These are phyloP conservation scores for Ochropleura plecta DNA, from an alignment of 2,888 invertebrate genomes.

Conservation along the genomic window DNA sequence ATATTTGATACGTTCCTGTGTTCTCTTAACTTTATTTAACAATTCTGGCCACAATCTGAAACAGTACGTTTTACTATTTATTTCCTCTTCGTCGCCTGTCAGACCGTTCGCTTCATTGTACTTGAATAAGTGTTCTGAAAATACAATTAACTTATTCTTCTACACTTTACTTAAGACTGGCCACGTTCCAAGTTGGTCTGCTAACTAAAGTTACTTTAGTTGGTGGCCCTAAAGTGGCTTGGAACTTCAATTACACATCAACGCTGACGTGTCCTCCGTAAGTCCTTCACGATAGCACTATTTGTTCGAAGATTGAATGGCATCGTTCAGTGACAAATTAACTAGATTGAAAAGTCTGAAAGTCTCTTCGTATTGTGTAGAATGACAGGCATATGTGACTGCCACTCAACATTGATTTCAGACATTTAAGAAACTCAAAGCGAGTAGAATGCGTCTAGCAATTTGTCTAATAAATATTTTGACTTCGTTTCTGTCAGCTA, in stretches of 20 bases:
- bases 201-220: constrained; percentile 46
- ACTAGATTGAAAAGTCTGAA: constrained; percentile 28
- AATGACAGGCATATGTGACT: constrained; percentile 21
- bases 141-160: constrained; percentile 59
- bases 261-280: constrained; percentile 27
- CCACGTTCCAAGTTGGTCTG: constrained; percentile 54
- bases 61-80: constrained; percentile 16
- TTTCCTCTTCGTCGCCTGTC: constrained; percentile 23
- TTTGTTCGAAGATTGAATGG: constrained; percentile 17
- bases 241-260: constrained; percentile 52
- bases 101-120: constrained; percentile 25
- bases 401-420: constrained; percentile 31
- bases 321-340: constrained; percentile 21
- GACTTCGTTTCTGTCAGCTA: constrained; percentile 14
- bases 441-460: constrained; percentile 28
- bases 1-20: background rate
- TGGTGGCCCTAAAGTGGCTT: constrained; percentile 41
- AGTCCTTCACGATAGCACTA: constrained; percentile 19
- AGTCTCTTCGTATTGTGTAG: constrained; percentile 11
- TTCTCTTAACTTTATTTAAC: background rate
- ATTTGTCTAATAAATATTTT: constrained; percentile 37
- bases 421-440: constrained; percentile 10
- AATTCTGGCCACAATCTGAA: background rate
- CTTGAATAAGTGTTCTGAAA: constrained; percentile 44
- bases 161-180: constrained; percentile 59